phyloP scores from a whole-genome alignment of 1,140 invertebrate species.

The Aphis gossypii region DNA sequence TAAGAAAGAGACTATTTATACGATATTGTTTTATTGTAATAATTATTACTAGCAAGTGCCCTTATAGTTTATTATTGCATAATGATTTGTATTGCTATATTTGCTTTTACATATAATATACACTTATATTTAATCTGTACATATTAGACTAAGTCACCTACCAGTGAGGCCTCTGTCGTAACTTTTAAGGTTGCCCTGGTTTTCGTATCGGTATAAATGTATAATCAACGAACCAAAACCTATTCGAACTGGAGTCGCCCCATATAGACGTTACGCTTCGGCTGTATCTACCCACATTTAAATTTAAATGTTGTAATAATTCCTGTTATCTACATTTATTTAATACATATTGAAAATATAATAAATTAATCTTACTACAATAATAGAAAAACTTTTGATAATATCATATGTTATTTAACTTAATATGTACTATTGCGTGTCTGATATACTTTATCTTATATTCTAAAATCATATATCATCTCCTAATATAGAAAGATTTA shows the following conservation, averaged over 20 bases:
- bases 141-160: slow-evolving; percentile 36
- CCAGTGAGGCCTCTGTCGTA: slow-evolving; percentile 21
- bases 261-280: slow-evolving; percentile 8
- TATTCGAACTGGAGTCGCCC: background rate
- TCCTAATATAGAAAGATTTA: background rate
- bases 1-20: background rate
- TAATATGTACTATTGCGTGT: background rate
- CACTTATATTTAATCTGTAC: background rate
- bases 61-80: slow-evolving; percentile 25
- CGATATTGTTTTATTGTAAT: slow-evolving; percentile 4
- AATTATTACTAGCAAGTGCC: slow-evolving; percentile 44
- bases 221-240: slow-evolving; percentile 46
- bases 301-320: background rate
- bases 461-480: background rate
- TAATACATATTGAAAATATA: background rate
- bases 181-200: slow-evolving; percentile 31
- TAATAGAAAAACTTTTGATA: background rate
- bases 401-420: background rate
- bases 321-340: background rate
- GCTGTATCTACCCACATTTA: slow-evolving; percentile 8
- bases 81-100: background rate
- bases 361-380: background rate
- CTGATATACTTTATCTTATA: background rate
- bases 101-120: background rate
- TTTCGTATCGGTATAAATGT: slow-evolving; percentile 23